These are phyloP conservation scores for Calameuta pallipes DNA, from an alignment of 2,888 invertebrate species.

Conservation along the genomic window DNA sequence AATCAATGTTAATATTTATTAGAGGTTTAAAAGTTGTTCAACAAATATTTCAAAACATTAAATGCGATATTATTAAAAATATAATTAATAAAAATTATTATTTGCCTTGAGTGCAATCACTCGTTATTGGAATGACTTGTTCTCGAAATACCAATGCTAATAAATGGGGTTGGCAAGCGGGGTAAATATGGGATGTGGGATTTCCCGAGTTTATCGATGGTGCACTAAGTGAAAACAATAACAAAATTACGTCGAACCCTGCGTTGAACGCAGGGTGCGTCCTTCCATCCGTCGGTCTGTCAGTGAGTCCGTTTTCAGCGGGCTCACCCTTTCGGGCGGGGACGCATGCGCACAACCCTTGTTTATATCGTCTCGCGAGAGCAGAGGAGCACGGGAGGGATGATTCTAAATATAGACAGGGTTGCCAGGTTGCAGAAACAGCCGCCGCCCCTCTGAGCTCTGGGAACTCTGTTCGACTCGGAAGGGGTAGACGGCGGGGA, in stretches of 20 bases:
- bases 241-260: constrained; percentile 29
- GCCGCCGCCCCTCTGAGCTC: constrained; percentile 64
- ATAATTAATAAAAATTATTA: not conserved
- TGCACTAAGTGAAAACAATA: constrained; percentile 30
- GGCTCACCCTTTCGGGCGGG: not conserved
- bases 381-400: constrained; percentile 42
- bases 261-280: not conserved
- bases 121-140: too few relatives aligned
- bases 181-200: not conserved
- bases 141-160: not conserved
- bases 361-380: constrained; percentile 52
- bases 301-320: constrained; percentile 9
- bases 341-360: constrained; percentile 49
- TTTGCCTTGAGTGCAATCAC: not conserved
- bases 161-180: not conserved
- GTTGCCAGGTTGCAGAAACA: constrained; percentile 66
- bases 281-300: not conserved
- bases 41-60: not conserved
- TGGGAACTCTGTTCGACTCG: constrained; percentile 45
- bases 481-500: constrained; percentile 26
- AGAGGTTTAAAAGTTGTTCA: too few relatives aligned
- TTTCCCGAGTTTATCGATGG: not conserved
- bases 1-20: too few relatives aligned
- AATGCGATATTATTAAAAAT: not conserved
- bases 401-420: constrained; percentile 65